Conservation (phyloP, 1,140 invertebrate genomes). For the Ladona fulva region DNA sequence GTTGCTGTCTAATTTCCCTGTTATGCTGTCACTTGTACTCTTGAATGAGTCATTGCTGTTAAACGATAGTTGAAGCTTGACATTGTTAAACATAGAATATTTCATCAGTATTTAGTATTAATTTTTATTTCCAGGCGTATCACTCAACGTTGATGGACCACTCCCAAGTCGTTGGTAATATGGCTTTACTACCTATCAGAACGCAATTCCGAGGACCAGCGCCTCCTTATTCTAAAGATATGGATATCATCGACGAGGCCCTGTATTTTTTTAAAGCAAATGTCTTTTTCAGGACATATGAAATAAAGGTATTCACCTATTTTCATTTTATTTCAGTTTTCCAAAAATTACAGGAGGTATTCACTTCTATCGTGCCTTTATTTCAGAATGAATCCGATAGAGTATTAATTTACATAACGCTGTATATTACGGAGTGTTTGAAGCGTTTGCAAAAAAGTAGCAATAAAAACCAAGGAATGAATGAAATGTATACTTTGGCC, state of each 20-base stretch:
- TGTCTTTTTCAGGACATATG: constrained; percentile 98
- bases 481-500: constrained; percentile 94
- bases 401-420: constrained; percentile 92
- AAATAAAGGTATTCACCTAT: constrained; percentile 71
- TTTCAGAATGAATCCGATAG: constrained; percentile 86
- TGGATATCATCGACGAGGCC: constrained; percentile 97
- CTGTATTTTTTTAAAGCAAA: constrained; percentile 97
- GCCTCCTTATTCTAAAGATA: constrained; percentile 48
- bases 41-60: too few relatives aligned
- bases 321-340: background rate
- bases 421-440: constrained; percentile 98
- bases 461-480: constrained; percentile 78
- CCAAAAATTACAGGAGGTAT: background rate
- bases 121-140: constrained; percentile 63
- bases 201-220: constrained; percentile 86
- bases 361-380: constrained; percentile 16
- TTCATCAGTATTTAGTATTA: too few relatives aligned
- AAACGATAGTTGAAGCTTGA: too few relatives aligned
- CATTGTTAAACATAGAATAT: too few relatives aligned
- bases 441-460: constrained; percentile 89
- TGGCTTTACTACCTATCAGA: constrained; percentile 79
- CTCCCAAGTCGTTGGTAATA: constrained; percentile 74
- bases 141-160: constrained; percentile 79
- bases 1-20: too few relatives aligned
- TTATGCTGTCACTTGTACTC: too few relatives aligned